Evolutionary conservation across 92 coral and sea anemone species (phyloP).

Genomic region (Nematostella vectensis): DNA sequence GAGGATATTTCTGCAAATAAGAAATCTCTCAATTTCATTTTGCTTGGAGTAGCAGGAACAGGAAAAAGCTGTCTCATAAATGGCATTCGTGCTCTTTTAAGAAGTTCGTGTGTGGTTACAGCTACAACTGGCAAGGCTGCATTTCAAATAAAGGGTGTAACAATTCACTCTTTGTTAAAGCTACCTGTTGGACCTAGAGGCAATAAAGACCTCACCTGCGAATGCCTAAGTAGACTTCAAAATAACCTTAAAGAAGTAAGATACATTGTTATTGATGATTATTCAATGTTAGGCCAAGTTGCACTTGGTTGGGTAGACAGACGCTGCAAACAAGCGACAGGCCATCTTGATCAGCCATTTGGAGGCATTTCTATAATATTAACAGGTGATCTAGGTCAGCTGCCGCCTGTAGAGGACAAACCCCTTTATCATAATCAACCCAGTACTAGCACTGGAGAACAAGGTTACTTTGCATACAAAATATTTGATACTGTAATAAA

Average conservation of each 20-base stretch:
- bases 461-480: constrained; percentile 25
- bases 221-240: constrained; percentile 25
- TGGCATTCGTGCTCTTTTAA: constrained; percentile 22
- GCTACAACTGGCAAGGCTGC: constrained; percentile 34
- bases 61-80: constrained; percentile 30
- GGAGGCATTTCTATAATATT: constrained; percentile 26
- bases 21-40: constrained; percentile 26
- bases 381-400: constrained; percentile 34
- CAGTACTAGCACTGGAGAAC: constrained; percentile 24
- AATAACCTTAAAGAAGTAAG: constrained; percentile 19
- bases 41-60: constrained; percentile 24
- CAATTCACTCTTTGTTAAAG: constrained; percentile 38
- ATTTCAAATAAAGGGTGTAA: constrained; percentile 20
- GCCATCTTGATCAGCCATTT: constrained; percentile 15
- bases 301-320: constrained; percentile 24
- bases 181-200: constrained; percentile 51
- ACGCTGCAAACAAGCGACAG: constrained; percentile 24
- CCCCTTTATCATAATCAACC: constrained; percentile 36
- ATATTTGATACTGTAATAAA: constrained; percentile 26
- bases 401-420: constrained; percentile 35
- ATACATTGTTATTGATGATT: constrained; percentile 36
- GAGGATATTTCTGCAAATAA: constrained; percentile 20
- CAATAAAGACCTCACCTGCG: constrained; percentile 27
- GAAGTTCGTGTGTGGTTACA: constrained; percentile 16
- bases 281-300: constrained; percentile 41